phyloP scores from a whole-genome alignment of 1,140 invertebrate species.

The Aradophagus sp. region DNA sequence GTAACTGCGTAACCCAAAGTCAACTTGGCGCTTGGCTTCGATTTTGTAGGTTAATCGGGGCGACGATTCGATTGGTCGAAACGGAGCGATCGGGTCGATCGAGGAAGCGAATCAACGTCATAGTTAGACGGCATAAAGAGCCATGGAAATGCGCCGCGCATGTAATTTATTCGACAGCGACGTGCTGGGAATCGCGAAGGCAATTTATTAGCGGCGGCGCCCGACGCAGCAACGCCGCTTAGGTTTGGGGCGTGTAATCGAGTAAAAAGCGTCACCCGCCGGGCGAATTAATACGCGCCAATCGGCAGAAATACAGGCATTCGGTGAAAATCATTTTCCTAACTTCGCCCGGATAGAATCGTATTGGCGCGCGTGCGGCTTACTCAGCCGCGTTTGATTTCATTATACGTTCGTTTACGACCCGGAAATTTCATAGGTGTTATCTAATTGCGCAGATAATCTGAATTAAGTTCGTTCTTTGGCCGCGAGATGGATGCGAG shows the following conservation, averaged over 20 bases:
- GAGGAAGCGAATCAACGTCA: constrained; percentile 2
- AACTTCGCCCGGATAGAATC: constrained; percentile 30
- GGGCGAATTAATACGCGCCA: constrained; percentile 27
- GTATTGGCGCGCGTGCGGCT: constrained; percentile 4
- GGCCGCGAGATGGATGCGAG: constrained; percentile 5
- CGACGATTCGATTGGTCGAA: no score
- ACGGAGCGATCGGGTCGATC: no score
- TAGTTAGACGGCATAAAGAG: constrained; percentile 3
- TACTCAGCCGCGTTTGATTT: constrained; percentile 30
- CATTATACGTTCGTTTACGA: constrained; percentile 26
- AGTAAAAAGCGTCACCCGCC: constrained; percentile 43
- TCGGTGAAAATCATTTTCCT: constrained; percentile 32
- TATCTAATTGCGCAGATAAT: constrained; percentile 10
- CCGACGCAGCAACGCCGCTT: constrained; percentile 14
- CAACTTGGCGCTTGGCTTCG: no score
- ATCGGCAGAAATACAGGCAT: no score
- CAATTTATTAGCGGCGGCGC: constrained; percentile 41
- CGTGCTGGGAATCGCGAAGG: constrained; percentile 26
- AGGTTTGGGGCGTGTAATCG: constrained; percentile 23
- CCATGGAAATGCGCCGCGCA: neutral
- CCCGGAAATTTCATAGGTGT: constrained; percentile 20
- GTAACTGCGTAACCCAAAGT: no score
- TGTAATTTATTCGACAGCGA: constrained; percentile 28
- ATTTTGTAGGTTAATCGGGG: no score
- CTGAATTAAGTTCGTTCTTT: constrained; percentile 8